Evolutionary conservation across 2,113 vertebrate species (phyloP), one percentile per base, ranked within the genome.

Genomic region (Malurus cyaneus): DNA sequence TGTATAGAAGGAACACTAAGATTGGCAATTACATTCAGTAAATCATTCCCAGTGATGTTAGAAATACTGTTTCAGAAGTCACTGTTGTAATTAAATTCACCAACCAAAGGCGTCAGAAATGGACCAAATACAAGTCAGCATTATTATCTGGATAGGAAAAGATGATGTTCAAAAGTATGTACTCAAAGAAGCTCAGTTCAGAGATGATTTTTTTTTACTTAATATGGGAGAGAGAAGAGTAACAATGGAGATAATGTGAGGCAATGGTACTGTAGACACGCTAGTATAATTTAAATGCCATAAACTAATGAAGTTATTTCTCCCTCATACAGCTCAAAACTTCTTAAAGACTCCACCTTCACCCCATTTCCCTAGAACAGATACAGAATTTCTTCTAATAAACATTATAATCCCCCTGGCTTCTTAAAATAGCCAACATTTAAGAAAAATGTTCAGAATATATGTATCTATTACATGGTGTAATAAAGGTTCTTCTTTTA

Each of bases 391-490:
- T 72, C n/a, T 71, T 65, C n/a, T 59, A 80, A 70, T 54, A 92
- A 93, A 49, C 76, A 96, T 71, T 88, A 94, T 61, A 95, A 95
- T 57, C 12, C 31, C 52, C 18, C 39, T 89, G 62, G 62, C 31
- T 76, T 91, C 70, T 80, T 76, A 80, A 76, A 91, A 88, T 74
- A 39, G 74, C 14, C 92, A 94, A 57, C 85, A 12, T n/a, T 94
- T 52, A 52, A 56, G 78, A 93, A 90, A 96, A 97, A 54, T 66
- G 24, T 42, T 91, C 87, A 52, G 64, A 86, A 82, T 87, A 95
- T 69, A 80, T 89, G 2, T 46, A 61, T 84, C 64, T 95, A 49
- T 85, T 42, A 83, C 44, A 62, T 0, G 1, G 76, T n/a, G 80
- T 74, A 70, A 32, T 83, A 83, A 85, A 81, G 20, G 31, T 66